phyloP scores from a whole-genome alignment of 1,140 invertebrate genomes.

The Pogonomyrmex barbatus region DNA sequence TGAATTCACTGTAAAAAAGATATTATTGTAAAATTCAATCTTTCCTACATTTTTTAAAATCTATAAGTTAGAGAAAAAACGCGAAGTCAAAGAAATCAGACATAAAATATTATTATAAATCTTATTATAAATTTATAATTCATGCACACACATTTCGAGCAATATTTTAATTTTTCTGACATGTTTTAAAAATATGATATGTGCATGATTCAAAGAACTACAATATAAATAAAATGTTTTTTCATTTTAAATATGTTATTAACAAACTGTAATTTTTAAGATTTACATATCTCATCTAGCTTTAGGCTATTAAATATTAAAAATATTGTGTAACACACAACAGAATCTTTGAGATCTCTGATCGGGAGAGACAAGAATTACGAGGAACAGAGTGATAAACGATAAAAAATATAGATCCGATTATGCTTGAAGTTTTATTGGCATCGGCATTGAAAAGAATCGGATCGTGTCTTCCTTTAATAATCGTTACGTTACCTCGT shows the following conservation, averaged over 20 bases:
- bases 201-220: background rate
- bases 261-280: background rate
- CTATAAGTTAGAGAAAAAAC: background rate
- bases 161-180: background rate
- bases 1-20: background rate
- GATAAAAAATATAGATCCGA: constrained; percentile 17
- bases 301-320: constrained; percentile 9
- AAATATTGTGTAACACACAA: background rate
- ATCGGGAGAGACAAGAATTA: background rate
- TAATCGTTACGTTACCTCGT: constrained; percentile 4
- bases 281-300: background rate
- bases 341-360: background rate
- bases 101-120: background rate
- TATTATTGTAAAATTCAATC: background rate
- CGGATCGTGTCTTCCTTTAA: constrained; percentile 1
- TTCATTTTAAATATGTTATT: background rate
- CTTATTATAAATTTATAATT: background rate
- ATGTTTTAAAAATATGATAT: background rate
- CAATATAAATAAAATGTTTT: background rate
- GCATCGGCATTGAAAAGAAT: background rate
- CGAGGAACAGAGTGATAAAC: background rate
- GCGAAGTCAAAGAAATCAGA: background rate
- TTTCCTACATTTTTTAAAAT: background rate
- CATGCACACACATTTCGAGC: background rate
- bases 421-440: constrained; percentile 29